A percentile compares a stretch with the other conserved stretches of the same genome.
Evolutionary conservation across 2,888 invertebrate genomes (phyloP).

Genomic region (Zelleria hepariella): DNA sequence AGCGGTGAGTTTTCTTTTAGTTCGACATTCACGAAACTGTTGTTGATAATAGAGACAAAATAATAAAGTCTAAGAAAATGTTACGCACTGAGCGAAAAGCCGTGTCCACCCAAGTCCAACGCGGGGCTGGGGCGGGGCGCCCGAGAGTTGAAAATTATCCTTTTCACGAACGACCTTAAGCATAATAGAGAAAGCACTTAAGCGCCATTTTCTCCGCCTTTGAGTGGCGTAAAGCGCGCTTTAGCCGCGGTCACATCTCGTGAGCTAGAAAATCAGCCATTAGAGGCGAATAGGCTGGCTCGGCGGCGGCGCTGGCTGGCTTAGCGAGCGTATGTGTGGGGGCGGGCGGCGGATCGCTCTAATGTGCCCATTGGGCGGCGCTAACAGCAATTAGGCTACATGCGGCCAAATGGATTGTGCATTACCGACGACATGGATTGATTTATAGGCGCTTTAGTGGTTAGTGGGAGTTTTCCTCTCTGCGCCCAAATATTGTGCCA

Average conservation of each 20-base stretch:
- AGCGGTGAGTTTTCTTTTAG: no score
- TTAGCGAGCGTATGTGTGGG: slow-evolving; percentile 22
- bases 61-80: background rate
- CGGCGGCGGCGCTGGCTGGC: slow-evolving; percentile 26
- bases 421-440: slow-evolving; percentile 65
- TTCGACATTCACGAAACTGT: no score
- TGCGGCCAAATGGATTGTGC: slow-evolving; percentile 67
- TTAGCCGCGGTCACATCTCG: slow-evolving; percentile 62
- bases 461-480: slow-evolving; percentile 5
- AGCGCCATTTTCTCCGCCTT: slow-evolving; percentile 72
- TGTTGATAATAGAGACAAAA: no score
- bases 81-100: background rate
- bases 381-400: slow-evolving; percentile 67
- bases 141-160: slow-evolving; percentile 71
- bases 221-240: slow-evolving; percentile 69
- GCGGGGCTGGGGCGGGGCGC: slow-evolving; percentile 38
- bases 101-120: slow-evolving; percentile 37
- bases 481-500: slow-evolving; percentile 16
- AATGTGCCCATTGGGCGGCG: slow-evolving; percentile 67
- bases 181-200: slow-evolving; percentile 73
- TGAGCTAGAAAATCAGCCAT: slow-evolving; percentile 71
- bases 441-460: slow-evolving; percentile 43
- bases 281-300: slow-evolving; percentile 46
- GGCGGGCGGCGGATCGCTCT: slow-evolving; percentile 26
- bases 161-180: slow-evolving; percentile 71